Evolutionary conservation across 2,888 invertebrate genomes (phyloP), one percentile per base, ranked within the genome.

Genomic region (Acanthosepion esculentum): DNA sequence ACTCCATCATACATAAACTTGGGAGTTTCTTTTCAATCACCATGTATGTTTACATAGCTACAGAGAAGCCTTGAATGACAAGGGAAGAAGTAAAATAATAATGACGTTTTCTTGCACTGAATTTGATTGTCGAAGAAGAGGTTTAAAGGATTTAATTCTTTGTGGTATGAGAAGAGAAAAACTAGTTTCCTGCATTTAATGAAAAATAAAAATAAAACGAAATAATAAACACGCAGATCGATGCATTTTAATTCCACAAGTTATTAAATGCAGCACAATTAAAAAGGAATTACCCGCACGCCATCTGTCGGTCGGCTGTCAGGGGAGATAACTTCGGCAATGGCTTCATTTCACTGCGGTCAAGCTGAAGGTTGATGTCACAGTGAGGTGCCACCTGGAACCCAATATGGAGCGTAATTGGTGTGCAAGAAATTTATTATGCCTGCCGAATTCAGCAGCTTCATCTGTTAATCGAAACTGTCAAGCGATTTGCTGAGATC

Each of bases 241-340:
- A 78, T 78, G n/a, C 78, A 78, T 78, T 78, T 78, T 78, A 78
- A 78, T 78, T 78, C n/a, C 78, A n/a, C 78, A 78, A 78, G 78
- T 78, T 78, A 78, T 78, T 78, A 78, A 78, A 78, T 78, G 78
- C 78, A 33, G 78, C n/a, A 78, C 78, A 78, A 78, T 78, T 78
- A 78, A 78, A 78, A 78, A 78, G 78, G 78, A 78, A 78, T 78
- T 78, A 78, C 78, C n/a, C 78, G 78, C 78, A 78, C 78, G 78
- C 78, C 78, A 78, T 78, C 78, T 78, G 78, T 78, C 78, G 78
- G n/a, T n/a, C 78, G n/a, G 78, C 78, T 78, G 78, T 78, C 78
- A 78, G n/a, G 78, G 78, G 78, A 78, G 78, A 78, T 78, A 78
- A 78, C 78, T 78, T n/a, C 78, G 78, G n/a, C 78, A 78, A 78